A percentile compares a stretch with the other conserved stretches of the same genome.
phyloP scores from a whole-genome alignment of 2,113 vertebrate genomes.

The Panthera leo region DNA sequence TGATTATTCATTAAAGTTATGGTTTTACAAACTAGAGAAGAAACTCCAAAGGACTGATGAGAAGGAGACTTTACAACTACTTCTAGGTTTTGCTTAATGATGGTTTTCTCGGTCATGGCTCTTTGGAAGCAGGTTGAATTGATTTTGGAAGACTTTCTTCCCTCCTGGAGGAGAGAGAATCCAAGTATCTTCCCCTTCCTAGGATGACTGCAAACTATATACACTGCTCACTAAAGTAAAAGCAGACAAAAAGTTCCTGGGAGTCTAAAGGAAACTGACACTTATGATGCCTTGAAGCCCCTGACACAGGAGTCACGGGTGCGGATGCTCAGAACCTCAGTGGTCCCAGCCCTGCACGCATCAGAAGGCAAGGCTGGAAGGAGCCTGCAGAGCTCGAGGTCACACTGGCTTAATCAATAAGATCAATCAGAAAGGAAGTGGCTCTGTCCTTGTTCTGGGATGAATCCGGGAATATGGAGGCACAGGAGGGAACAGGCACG shows the following conservation, averaged over 20 bases:
- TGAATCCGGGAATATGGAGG: neutral
- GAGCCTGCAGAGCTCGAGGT: neutral
- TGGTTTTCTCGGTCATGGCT: neutral
- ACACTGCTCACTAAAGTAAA: neutral
- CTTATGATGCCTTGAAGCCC: neutral
- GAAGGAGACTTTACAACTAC: neutral
- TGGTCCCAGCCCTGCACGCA: rapidly evolving
- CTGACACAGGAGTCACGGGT: neutral
- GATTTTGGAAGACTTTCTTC: neutral
- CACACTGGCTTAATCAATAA: neutral
- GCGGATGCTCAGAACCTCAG: too few species aligned
- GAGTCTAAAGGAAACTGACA: neutral
- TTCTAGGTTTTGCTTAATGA: neutral
- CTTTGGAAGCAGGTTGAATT: neutral
- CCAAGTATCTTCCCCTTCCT: neutral
- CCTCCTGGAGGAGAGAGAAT: neutral
- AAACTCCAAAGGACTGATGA: neutral
- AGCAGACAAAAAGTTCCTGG: neutral
- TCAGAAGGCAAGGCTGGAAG: neutral
- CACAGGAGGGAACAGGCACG: neutral
- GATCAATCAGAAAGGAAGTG: neutral
- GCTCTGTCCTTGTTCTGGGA: neutral
- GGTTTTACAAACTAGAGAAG: neutral
- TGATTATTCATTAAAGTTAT: neutral
- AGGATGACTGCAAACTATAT: neutral